Conservation (phyloP, 2,113 vertebrate species). For the Bujurquina vittata region DNA sequence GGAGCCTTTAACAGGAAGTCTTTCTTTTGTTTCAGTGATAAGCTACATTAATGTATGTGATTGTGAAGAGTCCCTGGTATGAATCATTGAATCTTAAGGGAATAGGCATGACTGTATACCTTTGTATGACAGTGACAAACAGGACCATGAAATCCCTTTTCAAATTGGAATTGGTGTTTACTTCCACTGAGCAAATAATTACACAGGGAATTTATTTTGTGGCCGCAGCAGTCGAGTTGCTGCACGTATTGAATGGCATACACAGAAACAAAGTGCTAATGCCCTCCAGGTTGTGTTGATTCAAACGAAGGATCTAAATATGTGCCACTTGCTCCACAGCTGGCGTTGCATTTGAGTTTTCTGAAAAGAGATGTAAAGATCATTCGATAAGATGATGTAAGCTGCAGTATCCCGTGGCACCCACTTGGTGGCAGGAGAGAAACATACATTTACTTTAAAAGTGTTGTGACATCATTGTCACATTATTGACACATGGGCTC, state of each 20-base stretch:
- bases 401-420: constrained; percentile 35
- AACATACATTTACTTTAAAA: constrained; percentile 40
- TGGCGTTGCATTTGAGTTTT: background rate
- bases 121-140: background rate
- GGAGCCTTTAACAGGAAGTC: too few species aligned
- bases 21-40: background rate
- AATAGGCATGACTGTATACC: background rate
- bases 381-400: background rate
- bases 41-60: background rate
- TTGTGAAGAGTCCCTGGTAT: background rate
- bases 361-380: constrained; percentile 4
- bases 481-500: constrained; percentile 38
- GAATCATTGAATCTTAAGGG: background rate
- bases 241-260: background rate
- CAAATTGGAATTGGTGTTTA: background rate
- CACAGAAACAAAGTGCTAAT: background rate
- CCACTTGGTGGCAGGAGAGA: constrained; percentile 77
- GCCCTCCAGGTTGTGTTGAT: background rate
- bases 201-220: background rate
- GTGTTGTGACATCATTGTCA: constrained; percentile 46
- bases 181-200: background rate
- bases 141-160: background rate
- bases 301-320: background rate
- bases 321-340: background rate
- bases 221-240: background rate